Evolutionary conservation across 2,113 vertebrate genomes (phyloP).

Genomic region (Lagopus leucura): DNA sequence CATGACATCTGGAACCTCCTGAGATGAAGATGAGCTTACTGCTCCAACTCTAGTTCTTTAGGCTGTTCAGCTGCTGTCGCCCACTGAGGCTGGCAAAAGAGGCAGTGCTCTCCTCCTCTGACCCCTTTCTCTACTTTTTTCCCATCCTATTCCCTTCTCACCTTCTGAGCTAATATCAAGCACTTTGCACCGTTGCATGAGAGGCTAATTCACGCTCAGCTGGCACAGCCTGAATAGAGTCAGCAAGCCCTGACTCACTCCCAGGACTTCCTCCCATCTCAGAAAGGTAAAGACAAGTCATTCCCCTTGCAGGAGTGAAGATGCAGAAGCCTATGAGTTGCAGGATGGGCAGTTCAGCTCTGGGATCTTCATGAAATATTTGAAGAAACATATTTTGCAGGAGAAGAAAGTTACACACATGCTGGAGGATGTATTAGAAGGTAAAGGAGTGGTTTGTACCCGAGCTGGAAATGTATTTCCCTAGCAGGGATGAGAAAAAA

Average conservation of each 20-base stretch:
- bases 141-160: neutral
- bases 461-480: neutral
- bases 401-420: constrained; percentile 86
- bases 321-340: constrained; percentile 88
- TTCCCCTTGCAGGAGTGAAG: constrained; percentile 81
- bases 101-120: neutral
- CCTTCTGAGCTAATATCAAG: neutral
- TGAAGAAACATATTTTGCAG: constrained; percentile 86
- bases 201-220: neutral
- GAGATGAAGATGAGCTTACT: neutral
- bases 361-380: constrained; percentile 90
- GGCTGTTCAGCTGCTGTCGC: neutral
- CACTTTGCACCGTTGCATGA: neutral
- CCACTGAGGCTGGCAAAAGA: neutral
- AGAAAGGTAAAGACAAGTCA: neutral
- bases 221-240: neutral
- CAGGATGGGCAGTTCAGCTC: constrained; percentile 87
- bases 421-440: constrained; percentile 87
- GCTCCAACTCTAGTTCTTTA: neutral
- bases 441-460: constrained; percentile 56
- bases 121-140: neutral
- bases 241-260: neutral
- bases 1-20: neutral
- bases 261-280: neutral
- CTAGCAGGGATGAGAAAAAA: neutral